Conservation (phyloP, 2,113 vertebrate genomes). For the Oceanites oceanicus region DNA sequence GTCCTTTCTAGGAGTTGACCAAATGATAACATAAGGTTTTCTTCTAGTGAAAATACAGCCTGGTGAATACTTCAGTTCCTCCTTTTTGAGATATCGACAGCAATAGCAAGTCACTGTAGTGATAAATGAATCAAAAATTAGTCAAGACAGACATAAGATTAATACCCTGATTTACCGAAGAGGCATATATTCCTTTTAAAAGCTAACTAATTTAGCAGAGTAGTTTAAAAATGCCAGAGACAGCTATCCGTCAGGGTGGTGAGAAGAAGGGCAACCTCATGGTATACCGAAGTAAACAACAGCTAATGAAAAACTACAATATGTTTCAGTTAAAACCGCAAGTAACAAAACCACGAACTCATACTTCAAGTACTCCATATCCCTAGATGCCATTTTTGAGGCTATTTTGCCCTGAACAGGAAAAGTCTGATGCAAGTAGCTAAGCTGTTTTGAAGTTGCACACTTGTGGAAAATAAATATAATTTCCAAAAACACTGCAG, state of each 20-base stretch:
- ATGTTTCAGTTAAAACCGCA: neutral
- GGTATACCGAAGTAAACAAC: neutral
- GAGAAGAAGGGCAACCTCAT: neutral
- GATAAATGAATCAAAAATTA: neutral
- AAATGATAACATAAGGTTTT: neutral
- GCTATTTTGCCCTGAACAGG: neutral
- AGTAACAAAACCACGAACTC: neutral
- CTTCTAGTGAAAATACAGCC: neutral
- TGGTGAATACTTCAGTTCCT: neutral
- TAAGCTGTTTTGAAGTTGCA: neutral
- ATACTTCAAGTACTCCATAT: neutral
- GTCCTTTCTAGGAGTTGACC: neutral
- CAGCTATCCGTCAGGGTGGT: rapidly evolving
- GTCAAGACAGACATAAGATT: neutral
- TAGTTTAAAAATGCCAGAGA: neutral
- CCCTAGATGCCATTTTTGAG: constrained; percentile 12
- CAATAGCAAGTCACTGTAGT: neutral
- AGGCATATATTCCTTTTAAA: neutral
- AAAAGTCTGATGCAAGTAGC: neutral
- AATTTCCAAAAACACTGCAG: constrained; percentile 25
- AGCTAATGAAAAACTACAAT: neutral
- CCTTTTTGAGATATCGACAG: neutral
- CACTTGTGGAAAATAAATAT: constrained; percentile 15
- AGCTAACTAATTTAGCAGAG: neutral
- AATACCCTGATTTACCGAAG: neutral